Base-by-base conservation (phyloP, 2,113 vertebrate genomes). In the Alethe castanea region DNA sequence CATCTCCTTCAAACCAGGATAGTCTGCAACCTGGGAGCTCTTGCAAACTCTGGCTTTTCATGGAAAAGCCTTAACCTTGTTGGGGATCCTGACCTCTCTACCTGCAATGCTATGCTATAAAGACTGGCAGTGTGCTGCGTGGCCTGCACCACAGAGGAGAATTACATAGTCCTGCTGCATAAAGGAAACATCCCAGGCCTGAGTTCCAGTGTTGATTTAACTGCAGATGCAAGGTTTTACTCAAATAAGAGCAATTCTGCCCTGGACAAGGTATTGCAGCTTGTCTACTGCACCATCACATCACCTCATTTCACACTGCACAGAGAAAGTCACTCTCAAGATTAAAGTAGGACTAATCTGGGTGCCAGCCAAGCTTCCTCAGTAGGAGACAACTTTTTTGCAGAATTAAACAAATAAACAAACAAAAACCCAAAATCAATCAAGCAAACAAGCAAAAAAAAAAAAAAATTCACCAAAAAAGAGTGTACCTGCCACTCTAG, bases 401-500 rank as follows among this genome's bases (percentile, higher is more conserved):
- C 48, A 80, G 61, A 81, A 84, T 77, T 62, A 76, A 80, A 56
- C 31, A 81, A 83, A 61, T 12, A 83, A 89, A 65, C 15, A 35
- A 45, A 64, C 14, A 40, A 45, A 64, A 64, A 31, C 1, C 3
- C 40, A 13, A 25, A 25, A 44, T 18, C 28, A 45, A 73, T 5
- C 54, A 60, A 35, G 0, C 19, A 62, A 62, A 0, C 20, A 24
- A 56, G 5, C 24, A 42, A 15, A 42, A 42, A 45, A 3, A 42
- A 45, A 24, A 80, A 72, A 26, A 50, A 24, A 28, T 2, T 6
- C 5, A 9, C 5, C 6, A 24, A 15, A 56, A 48, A 72, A 4
- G 11, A 14, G 6, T 11, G 5, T 29, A 40, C 15, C 53, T 89
- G 50, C 23, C 48, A 45, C 59, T 79, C 35, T 79, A 66, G 57